These are phyloP conservation scores for Ophioninae sp. DNA, from an alignment of 2,888 invertebrate species.

Conservation along the genomic window DNA sequence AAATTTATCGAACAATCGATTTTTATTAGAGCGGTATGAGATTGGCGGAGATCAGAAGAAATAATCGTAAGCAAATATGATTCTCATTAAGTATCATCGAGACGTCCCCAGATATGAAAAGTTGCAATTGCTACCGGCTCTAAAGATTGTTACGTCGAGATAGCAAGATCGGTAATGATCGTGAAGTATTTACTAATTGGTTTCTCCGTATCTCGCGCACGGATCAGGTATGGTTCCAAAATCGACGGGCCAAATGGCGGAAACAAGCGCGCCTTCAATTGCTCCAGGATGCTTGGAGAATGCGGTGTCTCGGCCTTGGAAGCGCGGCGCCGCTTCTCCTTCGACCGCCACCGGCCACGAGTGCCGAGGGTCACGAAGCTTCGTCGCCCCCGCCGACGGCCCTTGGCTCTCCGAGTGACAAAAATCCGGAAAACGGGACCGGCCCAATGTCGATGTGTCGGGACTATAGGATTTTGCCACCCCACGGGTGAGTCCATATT, in stretches of 20 bases:
- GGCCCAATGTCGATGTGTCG: constrained; percentile 71
- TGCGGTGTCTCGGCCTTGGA: constrained; percentile 89
- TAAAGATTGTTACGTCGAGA: no score
- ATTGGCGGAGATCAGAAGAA: no score
- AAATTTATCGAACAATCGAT: no score
- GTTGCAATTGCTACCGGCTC: no score
- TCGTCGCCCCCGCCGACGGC: constrained; percentile 67
- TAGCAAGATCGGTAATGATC: background rate
- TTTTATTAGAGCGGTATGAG: no score
- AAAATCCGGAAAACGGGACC: constrained; percentile 62
- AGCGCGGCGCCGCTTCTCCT: constrained; percentile 78
- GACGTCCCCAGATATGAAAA: no score
- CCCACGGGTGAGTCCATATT: constrained; percentile 71
- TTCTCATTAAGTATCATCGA: no score
- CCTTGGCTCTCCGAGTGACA: constrained; percentile 65
- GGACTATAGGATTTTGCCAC: constrained; percentile 75
- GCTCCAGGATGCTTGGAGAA: constrained; percentile 94
- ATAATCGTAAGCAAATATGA: no score
- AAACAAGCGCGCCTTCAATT: constrained; percentile 93
- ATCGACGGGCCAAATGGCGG: constrained; percentile 94
- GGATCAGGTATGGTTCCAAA: constrained; percentile 95
- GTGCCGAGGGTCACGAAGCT: constrained; percentile 72
- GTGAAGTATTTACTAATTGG: background rate
- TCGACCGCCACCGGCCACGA: constrained; percentile 74
- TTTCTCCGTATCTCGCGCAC: background rate